Conservation (phyloP, 1,140 invertebrate genomes). For the Hylaeus anthracinus region DNA sequence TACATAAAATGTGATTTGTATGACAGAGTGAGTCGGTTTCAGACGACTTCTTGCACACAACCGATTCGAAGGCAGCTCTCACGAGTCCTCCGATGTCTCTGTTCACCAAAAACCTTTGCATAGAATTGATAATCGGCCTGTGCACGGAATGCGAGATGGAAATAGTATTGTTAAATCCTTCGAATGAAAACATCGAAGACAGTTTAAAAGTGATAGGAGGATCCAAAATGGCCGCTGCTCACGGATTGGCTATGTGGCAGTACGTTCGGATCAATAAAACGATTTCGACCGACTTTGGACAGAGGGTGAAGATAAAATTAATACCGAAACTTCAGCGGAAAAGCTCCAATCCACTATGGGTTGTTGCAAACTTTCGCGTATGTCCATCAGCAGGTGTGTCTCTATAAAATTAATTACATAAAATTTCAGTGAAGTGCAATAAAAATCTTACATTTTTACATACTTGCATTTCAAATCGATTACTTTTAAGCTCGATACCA, state of each 20-base stretch:
- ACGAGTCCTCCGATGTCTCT: slow-evolving; percentile 15
- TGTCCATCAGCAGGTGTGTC: slow-evolving; percentile 46
- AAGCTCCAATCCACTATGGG: slow-evolving; percentile 37
- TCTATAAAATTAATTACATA: background rate
- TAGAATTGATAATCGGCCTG: slow-evolving; percentile 56
- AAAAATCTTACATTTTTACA: too few relatives aligned
- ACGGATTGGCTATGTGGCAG: slow-evolving; percentile 61
- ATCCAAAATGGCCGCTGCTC: background rate
- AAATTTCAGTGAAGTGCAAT: background rate
- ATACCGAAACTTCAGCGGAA: background rate
- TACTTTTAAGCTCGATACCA: too few relatives aligned
- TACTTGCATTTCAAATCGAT: too few relatives aligned
- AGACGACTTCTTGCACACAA: slow-evolving; percentile 57
- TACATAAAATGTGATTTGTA: background rate
- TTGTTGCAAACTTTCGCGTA: slow-evolving; percentile 45
- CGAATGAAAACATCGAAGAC: background rate
- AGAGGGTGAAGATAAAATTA: background rate
- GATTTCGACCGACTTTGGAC: background rate
- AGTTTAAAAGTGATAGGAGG: background rate
- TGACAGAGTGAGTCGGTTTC: background rate
- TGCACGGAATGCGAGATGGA: slow-evolving; percentile 51
- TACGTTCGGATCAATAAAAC: slow-evolving; percentile 26
- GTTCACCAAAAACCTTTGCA: slow-evolving; percentile 26
- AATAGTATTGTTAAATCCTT: slow-evolving; percentile 8
- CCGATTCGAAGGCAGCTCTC: slow-evolving; percentile 1